Conservation (phyloP, 2,797 vertebrate species). For the Sebastes matsubarae region DNA sequence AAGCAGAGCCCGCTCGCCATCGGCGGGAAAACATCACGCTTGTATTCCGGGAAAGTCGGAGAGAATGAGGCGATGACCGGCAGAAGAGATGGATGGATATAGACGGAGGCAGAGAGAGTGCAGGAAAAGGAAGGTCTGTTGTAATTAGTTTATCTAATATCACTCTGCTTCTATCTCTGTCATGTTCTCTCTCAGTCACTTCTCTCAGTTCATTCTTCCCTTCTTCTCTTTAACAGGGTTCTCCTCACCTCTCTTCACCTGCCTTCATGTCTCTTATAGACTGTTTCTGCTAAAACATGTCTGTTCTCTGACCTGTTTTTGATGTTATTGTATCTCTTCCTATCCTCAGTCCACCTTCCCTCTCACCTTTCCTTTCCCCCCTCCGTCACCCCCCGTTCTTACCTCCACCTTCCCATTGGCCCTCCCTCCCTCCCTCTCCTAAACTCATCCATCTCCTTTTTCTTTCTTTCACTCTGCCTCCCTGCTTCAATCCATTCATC, state of each 20-base stretch:
- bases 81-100: conserved; percentile 63
- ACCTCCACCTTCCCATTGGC: not conserved
- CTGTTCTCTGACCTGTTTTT: not conserved
- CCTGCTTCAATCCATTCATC: conserved; percentile 49
- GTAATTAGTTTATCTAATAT: conserved; percentile 76
- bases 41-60: conserved; percentile 75
- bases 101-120: conserved; percentile 62
- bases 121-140: conserved; percentile 66
- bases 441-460: conserved; percentile 16
- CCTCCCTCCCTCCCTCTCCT: not conserved
- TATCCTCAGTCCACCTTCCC: not conserved
- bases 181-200: conserved; percentile 27
- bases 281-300: not conserved
- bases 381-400: not conserved
- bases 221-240: not conserved
- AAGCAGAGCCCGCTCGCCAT: conserved; percentile 67
- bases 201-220: not conserved
- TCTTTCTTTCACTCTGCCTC: not conserved
- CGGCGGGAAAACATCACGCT: conserved; percentile 78
- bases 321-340: not conserved
- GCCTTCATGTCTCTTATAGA: not conserved
- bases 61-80: conserved; percentile 71
- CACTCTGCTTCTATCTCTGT: conserved; percentile 45
- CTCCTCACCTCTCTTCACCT: not conserved
- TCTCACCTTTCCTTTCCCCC: not conserved